Base-by-base conservation (phyloP, 2,797 vertebrate species). In the Pipistrellus pipistrellus region DNA sequence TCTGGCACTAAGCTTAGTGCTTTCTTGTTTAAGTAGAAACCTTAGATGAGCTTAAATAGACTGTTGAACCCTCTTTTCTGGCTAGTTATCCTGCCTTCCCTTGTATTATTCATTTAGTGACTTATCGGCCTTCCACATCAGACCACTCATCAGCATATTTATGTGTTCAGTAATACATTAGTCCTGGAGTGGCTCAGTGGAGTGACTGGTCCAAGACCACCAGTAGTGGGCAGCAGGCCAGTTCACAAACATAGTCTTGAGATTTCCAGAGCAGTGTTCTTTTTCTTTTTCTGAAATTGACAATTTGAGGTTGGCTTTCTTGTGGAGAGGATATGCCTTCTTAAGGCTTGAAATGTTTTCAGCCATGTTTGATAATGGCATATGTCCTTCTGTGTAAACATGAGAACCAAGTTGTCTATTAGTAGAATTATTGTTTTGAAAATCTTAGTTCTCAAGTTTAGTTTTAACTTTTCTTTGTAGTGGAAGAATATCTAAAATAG, bases 251-350 rank as follows among this genome's bases (percentile, higher is more conserved):
- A 27, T 15, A 72, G 30, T 55, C 51, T 95, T 88, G 78, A 72
- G 46, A 75, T 93, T 76, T 95, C 38, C 51, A 91, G n/a, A 87
- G 17, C 13, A 69, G 6, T 77, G 38, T 27, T 83, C 5, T 35
- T 80, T 96, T 96, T 78, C 76, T 91, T 69, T 48, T 88, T 55
- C 14, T 91, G 48, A 82, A 96, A 73, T 92, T 86, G 73, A 87
- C 48, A 62, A 1, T 68, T 93, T 51, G 32, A 91, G 55, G 53
- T 89, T 94, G 57, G 10, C 80, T 97, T 95, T 94, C 38, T 73
- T 81, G 35, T 92, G 32, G 75, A 91, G n/a, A 92, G 64, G 4
- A 8, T 87, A 76, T 84, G 55, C 62, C 11, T 68, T 57, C 8
- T 83, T 87, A 90, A 90, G 66, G 11, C 73, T 85, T 91, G 35